phyloP scores from a whole-genome alignment of 2,888 invertebrate genomes.

The Scaptomyza polygonia region DNA sequence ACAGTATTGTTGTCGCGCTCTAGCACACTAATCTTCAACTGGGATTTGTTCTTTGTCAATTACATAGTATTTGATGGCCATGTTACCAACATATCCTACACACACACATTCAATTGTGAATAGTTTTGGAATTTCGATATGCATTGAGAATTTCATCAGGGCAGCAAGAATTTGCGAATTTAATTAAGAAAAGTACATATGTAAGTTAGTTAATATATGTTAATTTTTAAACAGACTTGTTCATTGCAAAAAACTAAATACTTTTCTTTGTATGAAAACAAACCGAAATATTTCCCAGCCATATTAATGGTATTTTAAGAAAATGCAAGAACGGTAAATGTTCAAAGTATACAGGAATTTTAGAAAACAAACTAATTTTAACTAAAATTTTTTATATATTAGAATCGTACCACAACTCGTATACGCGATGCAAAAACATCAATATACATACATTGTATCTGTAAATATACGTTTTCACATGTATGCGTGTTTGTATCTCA shows the following conservation, averaged over 20 bases:
- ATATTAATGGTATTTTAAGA: neutral
- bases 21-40: constrained; percentile 1
- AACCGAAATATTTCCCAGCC: neutral
- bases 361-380: neutral
- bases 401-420: constrained; percentile 22
- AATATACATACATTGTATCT: constrained; percentile 1
- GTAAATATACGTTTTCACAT: neutral
- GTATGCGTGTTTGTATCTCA: constrained; percentile 7
- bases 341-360: neutral
- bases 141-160: constrained; percentile 62
- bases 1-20: constrained; percentile 40
- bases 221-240: neutral
- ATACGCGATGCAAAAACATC: constrained; percentile 40
- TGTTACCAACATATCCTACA: constrained; percentile 21
- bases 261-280: neutral
- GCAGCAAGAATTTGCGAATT: constrained; percentile 33
- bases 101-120: constrained; percentile 24
- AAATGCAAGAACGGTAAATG: neutral
- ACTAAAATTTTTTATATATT: neutral
- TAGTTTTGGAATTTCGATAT: constrained; percentile 29
- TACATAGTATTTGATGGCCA: constrained; percentile 41
- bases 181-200: neutral
- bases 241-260: neutral
- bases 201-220: neutral
- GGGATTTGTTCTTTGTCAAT: constrained; percentile 40